Evolutionary conservation across 2,797 vertebrate species (phyloP).

Genomic region (Sebastes hubbsi): DNA sequence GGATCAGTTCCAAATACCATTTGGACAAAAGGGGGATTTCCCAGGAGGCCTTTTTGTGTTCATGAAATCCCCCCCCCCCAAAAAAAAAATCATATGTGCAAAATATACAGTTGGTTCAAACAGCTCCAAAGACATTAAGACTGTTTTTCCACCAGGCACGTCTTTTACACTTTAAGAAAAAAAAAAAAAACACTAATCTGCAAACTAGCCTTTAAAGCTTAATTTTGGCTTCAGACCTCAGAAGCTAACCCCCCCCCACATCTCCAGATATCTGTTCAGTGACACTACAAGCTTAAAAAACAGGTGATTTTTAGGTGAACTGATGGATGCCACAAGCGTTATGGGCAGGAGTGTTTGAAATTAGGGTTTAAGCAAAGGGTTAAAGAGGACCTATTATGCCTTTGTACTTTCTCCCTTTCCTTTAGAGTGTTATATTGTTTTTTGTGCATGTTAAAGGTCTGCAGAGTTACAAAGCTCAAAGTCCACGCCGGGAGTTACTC

Average conservation of each 20-base stretch:
- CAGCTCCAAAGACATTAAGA: neutral
- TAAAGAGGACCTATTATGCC: neutral
- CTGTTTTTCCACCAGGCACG: neutral
- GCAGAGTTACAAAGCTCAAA: neutral
- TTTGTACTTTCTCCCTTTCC: neutral
- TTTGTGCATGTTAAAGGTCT: neutral
- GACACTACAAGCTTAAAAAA: neutral
- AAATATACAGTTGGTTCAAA: conserved; percentile 11
- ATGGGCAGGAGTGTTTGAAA: neutral
- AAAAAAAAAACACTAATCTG: conserved; percentile 13
- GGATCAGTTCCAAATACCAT: neutral
- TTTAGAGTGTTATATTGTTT: neutral
- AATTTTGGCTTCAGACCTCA: neutral
- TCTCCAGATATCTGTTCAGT: conserved; percentile 2
- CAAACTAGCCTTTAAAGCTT: conserved; percentile 25
- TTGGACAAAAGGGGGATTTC: conserved; percentile 42
- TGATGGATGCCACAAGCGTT: neutral
- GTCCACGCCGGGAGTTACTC: too few relatives aligned
- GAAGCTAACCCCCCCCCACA: neutral
- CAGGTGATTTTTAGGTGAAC: neutral
- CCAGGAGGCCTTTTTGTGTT: conserved; percentile 26
- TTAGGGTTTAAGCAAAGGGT: neutral
- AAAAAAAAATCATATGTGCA: conserved; percentile 20
- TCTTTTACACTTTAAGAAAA: neutral
- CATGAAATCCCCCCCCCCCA: neutral